Evolutionary conservation across 35 echinoderm and acorn worm genomes (phyloP), one percentile per base, ranked within the genome.

Genomic region (Amphiura filiformis): DNA sequence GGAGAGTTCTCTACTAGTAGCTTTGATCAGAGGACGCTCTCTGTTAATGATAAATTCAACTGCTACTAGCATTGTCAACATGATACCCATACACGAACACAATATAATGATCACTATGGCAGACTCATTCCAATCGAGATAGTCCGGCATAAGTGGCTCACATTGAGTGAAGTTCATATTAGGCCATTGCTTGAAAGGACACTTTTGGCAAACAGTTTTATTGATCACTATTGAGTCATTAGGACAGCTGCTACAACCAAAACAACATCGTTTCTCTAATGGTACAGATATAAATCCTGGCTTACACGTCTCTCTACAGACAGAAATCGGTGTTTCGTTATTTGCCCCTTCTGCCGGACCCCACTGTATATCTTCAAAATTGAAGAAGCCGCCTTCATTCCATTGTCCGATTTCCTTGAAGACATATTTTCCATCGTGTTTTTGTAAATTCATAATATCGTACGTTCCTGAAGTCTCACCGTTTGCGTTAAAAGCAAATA

Each of bases 401-500:
- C 88, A 90, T 31, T 37, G n/a, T 22, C 79, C 88, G 0, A 90
- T 34, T 22, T 70, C 61, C 4, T 70, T 35, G 26, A 34, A n/a
- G 15, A 44, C 0, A 76, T 90, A 90, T n/a, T 38, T 20, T 18
- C 79, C 37, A 22, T 82, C 80, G 7, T 39, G 11, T 11, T 15
- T 70, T 23, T 90, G 88, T 32, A 75, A 75, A 39, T 64, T 90
- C 35, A 65, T 0, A 17, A 90, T 36, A 12, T 0, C 26, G 37
- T 90, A 90, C 34, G 83, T 90, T n/a, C 88, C 88, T 9, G 41
- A 47, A 22, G 84, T 36, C 31, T 40, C 47, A 30, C 88, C 81
- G 20, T 90, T 84, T 13, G 13, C 80, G 37, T 84, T 49, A 41
- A 90, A 82, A n/a, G 36, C 26, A 39, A 84, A 65, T 28, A 33